Percentiles rank a stretch among this genome's conserved stretches.
phyloP scores from a whole-genome alignment of 2,888 invertebrate genomes.

The Rotaria macrura region DNA sequence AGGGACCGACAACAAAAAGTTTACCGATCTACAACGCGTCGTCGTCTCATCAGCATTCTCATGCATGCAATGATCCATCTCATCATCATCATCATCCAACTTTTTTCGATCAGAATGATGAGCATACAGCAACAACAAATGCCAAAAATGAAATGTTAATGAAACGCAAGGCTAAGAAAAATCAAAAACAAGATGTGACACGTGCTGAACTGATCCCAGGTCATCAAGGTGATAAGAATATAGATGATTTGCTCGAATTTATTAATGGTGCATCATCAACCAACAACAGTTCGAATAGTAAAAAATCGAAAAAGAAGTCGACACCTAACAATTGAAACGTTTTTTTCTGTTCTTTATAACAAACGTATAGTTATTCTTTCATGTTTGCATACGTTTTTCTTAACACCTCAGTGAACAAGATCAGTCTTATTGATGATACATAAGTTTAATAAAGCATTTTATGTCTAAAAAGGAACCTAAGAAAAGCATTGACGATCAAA shows the following conservation, averaged over 20 bases:
- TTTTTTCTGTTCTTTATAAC: neutral
- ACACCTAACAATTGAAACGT: neutral
- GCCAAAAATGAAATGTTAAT: neutral
- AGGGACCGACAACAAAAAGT: neutral
- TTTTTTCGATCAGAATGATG: neutral
- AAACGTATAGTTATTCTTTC: neutral
- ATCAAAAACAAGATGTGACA: neutral
- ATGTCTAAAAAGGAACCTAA: too few relatives aligned
- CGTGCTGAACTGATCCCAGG: neutral
- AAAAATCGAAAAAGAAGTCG: neutral
- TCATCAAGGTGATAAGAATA: neutral
- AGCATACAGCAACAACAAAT: neutral
- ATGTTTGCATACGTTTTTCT: neutral
- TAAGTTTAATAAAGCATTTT: too few relatives aligned
- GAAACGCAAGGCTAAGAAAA: neutral
- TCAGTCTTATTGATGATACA: neutral
- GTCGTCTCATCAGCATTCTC: neutral
- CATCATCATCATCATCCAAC: neutral
- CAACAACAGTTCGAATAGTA: neutral
- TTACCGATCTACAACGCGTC: neutral
- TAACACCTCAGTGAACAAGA: neutral
- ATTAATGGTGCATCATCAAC: neutral
- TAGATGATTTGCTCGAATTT: neutral
- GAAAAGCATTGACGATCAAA: too few relatives aligned
- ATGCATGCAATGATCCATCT: slow-evolving; percentile 15